These are phyloP conservation scores for Ptiloglossa arizonensis DNA, from an alignment of 1,140 invertebrate species.

Conservation along the genomic window DNA sequence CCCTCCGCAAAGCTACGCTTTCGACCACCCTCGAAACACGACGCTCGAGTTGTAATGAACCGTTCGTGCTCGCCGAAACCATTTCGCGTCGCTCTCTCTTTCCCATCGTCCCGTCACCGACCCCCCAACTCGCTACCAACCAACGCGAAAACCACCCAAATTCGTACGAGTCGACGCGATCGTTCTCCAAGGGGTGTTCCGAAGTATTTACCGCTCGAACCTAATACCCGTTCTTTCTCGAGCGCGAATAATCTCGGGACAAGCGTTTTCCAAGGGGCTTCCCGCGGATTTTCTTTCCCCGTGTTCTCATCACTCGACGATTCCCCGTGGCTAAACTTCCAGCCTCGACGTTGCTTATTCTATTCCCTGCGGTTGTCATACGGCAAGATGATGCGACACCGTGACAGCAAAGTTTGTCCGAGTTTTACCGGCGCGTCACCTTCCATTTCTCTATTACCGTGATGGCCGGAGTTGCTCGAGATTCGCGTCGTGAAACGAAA, in stretches of 20 bases:
- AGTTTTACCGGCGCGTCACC: conserved; percentile 23
- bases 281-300: too few relatives aligned
- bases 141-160: background rate
- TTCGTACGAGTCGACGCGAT: too few relatives aligned
- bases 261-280: background rate
- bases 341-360: too few relatives aligned
- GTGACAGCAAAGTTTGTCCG: background rate
- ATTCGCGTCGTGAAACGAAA: too few relatives aligned
- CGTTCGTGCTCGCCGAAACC: conserved; percentile 42
- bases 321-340: too few relatives aligned
- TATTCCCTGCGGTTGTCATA: background rate
- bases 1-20: conserved; percentile 45
- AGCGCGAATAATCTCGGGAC: too few relatives aligned
- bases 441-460: conserved; percentile 36
- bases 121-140: background rate
- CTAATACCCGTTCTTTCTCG: too few relatives aligned
- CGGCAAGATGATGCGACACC: background rate
- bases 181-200: too few relatives aligned
- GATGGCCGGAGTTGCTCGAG: too few relatives aligned
- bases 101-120: background rate
- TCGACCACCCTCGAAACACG: conserved; percentile 49
- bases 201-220: too few relatives aligned
- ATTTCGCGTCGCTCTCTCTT: conserved; percentile 4
- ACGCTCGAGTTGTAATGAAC: conserved; percentile 57
- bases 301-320: too few relatives aligned